Conservation (phyloP, 2,888 invertebrate species). For the Coleophora deauratella region DNA sequence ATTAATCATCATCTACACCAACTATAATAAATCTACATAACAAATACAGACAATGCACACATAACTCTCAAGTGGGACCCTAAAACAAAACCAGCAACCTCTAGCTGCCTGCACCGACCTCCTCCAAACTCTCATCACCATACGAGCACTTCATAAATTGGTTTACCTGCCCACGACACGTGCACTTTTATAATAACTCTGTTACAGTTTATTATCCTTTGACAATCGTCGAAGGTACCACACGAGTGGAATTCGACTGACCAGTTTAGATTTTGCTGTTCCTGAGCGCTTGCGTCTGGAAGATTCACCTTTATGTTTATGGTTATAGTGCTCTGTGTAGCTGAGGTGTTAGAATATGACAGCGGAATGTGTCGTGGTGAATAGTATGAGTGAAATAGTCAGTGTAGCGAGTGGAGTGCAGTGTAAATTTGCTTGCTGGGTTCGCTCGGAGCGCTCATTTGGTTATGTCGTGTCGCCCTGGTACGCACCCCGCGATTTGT, state of each 20-base stretch:
- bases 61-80: constrained; percentile 5
- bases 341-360: constrained; percentile 3
- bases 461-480: constrained; percentile 35
- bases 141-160: constrained; percentile 50
- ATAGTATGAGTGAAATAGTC: constrained; percentile 54
- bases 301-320: too few relatives aligned
- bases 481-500: constrained; percentile 46
- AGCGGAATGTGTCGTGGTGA: constrained; percentile 18
- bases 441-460: constrained; percentile 56
- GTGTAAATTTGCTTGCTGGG: constrained; percentile 63
- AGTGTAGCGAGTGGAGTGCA: constrained; percentile 62
- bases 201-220: constrained; percentile 51
- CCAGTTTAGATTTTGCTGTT: constrained; percentile 22
- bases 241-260: constrained; percentile 37
- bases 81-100: constrained; percentile 19
- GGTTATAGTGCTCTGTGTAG: too few relatives aligned
- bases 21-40: too few relatives aligned
- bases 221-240: constrained; percentile 30
- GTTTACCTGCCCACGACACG: constrained; percentile 37
- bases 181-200: constrained; percentile 30
- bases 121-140: constrained; percentile 33
- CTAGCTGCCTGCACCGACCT: constrained; percentile 3
- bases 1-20: too few relatives aligned
- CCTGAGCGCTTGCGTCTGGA: constrained; percentile 4
- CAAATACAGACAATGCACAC: too few relatives aligned